Percentiles rank a stretch among this genome's conserved stretches.
These are phyloP conservation scores for Oryzias melastigma DNA, from an alignment of 2,113 vertebrate species.

Conservation along the genomic window DNA sequence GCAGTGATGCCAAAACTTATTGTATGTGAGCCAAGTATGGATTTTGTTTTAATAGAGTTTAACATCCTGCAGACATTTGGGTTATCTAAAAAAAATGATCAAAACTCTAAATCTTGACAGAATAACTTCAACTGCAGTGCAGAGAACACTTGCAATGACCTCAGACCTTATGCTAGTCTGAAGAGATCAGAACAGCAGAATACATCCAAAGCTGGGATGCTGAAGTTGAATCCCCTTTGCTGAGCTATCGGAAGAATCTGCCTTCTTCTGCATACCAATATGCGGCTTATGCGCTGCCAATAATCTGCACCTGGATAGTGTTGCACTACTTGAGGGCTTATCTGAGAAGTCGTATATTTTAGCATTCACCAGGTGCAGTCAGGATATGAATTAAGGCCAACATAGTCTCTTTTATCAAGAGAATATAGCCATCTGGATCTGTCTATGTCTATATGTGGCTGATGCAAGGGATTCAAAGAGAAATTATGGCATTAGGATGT, in stretches of 20 bases:
- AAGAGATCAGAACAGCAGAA: conserved; percentile 69
- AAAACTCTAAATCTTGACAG: conserved; percentile 51
- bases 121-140: conserved; percentile 31
- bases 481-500: conserved; percentile 41
- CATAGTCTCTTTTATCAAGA: conserved; percentile 56
- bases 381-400: conserved; percentile 61
- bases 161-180: conserved; percentile 64
- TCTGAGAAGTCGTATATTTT: conserved; percentile 62
- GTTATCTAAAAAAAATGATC: conserved; percentile 39
- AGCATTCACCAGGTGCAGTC: conserved; percentile 71
- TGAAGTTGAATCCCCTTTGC: conserved; percentile 59
- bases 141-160: conserved; percentile 40
- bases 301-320: conserved; percentile 74
- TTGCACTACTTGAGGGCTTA: conserved; percentile 69
- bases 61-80: conserved; percentile 35
- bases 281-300: conserved; percentile 57
- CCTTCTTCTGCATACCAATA: conserved; percentile 75
- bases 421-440: conserved; percentile 40
- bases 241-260: conserved; percentile 67
- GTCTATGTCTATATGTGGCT: conserved; percentile 30
- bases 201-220: conserved; percentile 65
- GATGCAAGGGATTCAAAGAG: conserved; percentile 55
- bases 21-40: conserved; percentile 9
- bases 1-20: conserved; percentile 24
- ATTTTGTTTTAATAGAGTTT: conserved; percentile 35